phyloP scores from a whole-genome alignment of 2,113 vertebrate species.

The Megalops atlanticus region DNA sequence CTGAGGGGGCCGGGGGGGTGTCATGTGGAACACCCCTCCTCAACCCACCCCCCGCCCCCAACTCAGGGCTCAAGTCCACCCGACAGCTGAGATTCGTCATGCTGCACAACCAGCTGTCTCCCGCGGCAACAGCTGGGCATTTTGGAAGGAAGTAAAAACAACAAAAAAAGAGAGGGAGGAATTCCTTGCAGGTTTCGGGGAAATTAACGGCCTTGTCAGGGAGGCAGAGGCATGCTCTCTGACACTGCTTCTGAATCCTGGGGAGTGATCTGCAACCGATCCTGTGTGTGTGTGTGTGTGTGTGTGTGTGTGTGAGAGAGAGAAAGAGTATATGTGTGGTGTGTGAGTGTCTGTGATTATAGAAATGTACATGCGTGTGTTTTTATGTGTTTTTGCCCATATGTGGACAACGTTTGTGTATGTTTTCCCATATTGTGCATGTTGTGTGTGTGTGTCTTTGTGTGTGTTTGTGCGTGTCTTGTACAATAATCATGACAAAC shows the following conservation, averaged over 20 bases:
- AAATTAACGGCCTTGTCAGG: constrained; percentile 73
- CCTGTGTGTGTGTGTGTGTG: constrained; percentile 2
- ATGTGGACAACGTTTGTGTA: not conserved
- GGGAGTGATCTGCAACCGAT: not conserved
- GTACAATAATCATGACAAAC: not conserved
- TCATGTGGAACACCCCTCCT: not conserved
- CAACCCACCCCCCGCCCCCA: constrained; percentile 40
- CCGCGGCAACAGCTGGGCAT: constrained; percentile 65
- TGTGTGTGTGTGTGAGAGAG: no score
- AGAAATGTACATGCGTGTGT: not conserved
- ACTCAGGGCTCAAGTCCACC: constrained; percentile 67
- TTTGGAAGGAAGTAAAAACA: constrained; percentile 48
- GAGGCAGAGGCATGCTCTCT: constrained; percentile 45
- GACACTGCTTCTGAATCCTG: constrained; percentile 23
- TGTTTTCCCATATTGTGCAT: no score
- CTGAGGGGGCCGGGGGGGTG: constrained; percentile 36
- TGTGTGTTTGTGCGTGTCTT: not conserved
- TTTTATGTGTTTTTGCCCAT: not conserved
- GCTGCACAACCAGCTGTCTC: constrained; percentile 71
- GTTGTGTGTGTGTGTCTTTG: not conserved
- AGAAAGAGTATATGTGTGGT: not conserved
- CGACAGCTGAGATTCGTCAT: constrained; percentile 73
- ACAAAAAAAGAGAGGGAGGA: constrained; percentile 49
- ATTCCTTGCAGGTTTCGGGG: constrained; percentile 58
- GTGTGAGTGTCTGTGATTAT: not conserved